Evolutionary conservation across 2,888 invertebrate genomes (phyloP).

Genomic region (Erebia epiphron): DNA sequence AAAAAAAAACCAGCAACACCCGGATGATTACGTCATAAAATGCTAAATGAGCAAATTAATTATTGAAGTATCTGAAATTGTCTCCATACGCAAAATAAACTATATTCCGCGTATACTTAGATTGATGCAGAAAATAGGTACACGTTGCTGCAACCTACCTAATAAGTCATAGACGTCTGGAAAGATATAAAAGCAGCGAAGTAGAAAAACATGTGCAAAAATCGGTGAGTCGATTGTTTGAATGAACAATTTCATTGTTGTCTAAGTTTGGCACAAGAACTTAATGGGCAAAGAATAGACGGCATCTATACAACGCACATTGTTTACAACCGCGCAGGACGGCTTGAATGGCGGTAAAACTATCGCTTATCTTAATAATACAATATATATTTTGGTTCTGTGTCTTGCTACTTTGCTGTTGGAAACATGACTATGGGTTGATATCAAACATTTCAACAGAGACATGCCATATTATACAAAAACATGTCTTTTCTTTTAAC

Average conservation of each 20-base stretch:
- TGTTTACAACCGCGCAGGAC: slow-evolving; percentile 45
- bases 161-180: too few species aligned
- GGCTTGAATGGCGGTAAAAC: slow-evolving; percentile 36
- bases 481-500: background rate
- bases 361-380: slow-evolving; percentile 7
- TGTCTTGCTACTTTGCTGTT: background rate
- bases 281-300: slow-evolving; percentile 34
- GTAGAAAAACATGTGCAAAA: background rate
- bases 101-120: too few species aligned
- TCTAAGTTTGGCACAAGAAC: slow-evolving; percentile 41
- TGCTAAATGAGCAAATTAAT: too few species aligned
- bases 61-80: too few species aligned
- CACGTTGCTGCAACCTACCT: too few species aligned
- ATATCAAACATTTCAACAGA: background rate
- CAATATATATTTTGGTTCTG: background rate
- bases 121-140: too few species aligned
- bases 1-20: too few species aligned
- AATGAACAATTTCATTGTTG: slow-evolving; percentile 21
- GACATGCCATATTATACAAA: background rate
- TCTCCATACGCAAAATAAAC: too few species aligned
- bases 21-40: too few species aligned
- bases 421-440: background rate
- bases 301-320: slow-evolving; percentile 38
- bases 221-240: background rate
- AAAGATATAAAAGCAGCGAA: background rate